Base-by-base conservation (phyloP, 2,888 invertebrate genomes). In the Noctua comes region DNA sequence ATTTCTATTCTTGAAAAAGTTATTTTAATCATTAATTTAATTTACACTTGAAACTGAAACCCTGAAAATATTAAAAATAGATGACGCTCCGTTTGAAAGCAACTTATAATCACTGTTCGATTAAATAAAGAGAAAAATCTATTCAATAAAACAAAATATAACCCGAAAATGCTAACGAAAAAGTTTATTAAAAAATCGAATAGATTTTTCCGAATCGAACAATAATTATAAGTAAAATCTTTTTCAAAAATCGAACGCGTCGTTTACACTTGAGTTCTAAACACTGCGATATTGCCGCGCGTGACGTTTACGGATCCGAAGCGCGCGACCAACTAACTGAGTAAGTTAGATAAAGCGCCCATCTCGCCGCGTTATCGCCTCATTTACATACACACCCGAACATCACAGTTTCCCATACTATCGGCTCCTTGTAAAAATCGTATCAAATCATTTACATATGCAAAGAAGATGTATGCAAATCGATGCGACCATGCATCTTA, bases 401-500 rank as follows among this genome's bases (percentile, higher is more conserved):
- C 90, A 82, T 82, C 85, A 85, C 86, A 89, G 88, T 89, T 95
- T 96, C 95, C 95, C 96, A 96, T 95, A 95, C 93, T 89, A 90
- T 89, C 87, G 88, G 86, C 92, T 93, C 90, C 93, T 92, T 89
- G 86, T 91, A 92, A 92, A 93, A 92, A 93, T 93, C 91, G 92
- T 91, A 92, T 91, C 92, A 90, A 91, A 91, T 91, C 91, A 96
- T 96, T 96, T 95, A 95, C 96, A 96, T 92, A 92, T 95, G 84
- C 92, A 93, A 96, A 96, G 96, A 94, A 95, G 94, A 92, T 93
- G 89, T 96, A 96, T 96, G 96, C 96, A 96, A 96, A 96, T 95
- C 92, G 91, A 88, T 87, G 86, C 88, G 87, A 88, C 90, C 90
- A 90, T 89, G 91, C 92, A 94, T 94, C 93, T 92, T 91, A 87